Conservation (phyloP, 2,797 vertebrate genomes). For the Pristis pectinata region DNA sequence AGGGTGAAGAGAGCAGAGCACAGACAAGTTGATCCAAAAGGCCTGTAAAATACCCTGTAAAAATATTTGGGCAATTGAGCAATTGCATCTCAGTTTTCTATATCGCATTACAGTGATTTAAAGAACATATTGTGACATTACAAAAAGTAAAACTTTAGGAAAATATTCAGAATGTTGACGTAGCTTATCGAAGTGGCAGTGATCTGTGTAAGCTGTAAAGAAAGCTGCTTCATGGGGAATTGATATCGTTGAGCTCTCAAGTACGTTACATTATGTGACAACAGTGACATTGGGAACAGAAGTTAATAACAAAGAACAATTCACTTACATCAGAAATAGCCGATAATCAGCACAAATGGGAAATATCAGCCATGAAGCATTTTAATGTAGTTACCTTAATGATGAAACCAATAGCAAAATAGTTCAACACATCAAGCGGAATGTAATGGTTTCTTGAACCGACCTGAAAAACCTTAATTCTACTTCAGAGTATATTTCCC, state of each 20-base stretch:
- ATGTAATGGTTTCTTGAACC: not conserved
- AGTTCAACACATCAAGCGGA: not conserved
- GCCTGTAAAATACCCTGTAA: not conserved
- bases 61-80: not conserved
- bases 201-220: not conserved
- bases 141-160: not conserved
- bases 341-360: not conserved
- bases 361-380: not conserved
- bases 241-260: not conserved
- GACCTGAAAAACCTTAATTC: too few relatives aligned
- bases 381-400: not conserved
- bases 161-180: not conserved
- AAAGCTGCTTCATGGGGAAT: not conserved
- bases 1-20: not conserved
- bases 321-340: not conserved
- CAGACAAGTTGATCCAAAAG: not conserved
- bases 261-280: not conserved
- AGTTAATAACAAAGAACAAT: slow-evolving; percentile 1
- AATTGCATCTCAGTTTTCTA: not conserved
- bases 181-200: not conserved
- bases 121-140: too few relatives aligned
- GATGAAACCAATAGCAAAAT: not conserved
- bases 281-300: not conserved
- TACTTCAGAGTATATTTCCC: too few relatives aligned
- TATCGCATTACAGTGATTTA: not conserved